Evolutionary conservation across 2,113 vertebrate species (phyloP), one percentile per base, ranked within the genome.

Genomic region (Bagarius yarrelli): DNA sequence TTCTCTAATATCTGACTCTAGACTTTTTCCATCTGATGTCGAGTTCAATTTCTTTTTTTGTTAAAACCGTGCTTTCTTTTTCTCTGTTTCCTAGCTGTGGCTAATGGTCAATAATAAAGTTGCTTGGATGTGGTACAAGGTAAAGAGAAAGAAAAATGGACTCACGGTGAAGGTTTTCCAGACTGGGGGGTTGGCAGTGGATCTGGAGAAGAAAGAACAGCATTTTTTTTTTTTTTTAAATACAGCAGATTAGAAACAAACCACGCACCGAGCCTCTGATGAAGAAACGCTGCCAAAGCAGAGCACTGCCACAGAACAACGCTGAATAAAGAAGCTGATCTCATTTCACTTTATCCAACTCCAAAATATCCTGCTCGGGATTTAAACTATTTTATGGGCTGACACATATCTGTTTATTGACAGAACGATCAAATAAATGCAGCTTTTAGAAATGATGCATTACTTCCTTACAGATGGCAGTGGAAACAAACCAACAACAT

Each of bases 131-230:
- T 21, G 57, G 36, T 80, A 71, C 40, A 66, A 40, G 78, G n/a
- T 23, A 61, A 63, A 83, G 61, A 21, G 36, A 61, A 88, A 77
- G 52, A 88, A 86, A 36, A 85, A 85, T 27, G 4, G 21, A 98
- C 97, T 99, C 94, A 99, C 98, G 93, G 95, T 83, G 96, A 93
- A 18, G 88, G 91, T 55, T 87, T 88, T 93, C 97, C 96, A 47
- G 96, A 91, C 87, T 95, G 94, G 63, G 93, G 94, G 2, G 98
- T 98, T 81, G 97, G 97, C 66, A 95, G 94, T 36, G 95, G 97
- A 86, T 97, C 98, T 99, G 91, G 80, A 89, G 94, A 92, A 92
- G 79, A 90, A 87, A 88, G 89, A 84, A 86, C 59, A 79, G 81
- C 81, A 66, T 8, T 36, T 66, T 67, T 88, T 76, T 55, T 75